These are phyloP conservation scores for Aphis gossypii DNA, from an alignment of 1,140 invertebrate genomes.

Conservation along the genomic window DNA sequence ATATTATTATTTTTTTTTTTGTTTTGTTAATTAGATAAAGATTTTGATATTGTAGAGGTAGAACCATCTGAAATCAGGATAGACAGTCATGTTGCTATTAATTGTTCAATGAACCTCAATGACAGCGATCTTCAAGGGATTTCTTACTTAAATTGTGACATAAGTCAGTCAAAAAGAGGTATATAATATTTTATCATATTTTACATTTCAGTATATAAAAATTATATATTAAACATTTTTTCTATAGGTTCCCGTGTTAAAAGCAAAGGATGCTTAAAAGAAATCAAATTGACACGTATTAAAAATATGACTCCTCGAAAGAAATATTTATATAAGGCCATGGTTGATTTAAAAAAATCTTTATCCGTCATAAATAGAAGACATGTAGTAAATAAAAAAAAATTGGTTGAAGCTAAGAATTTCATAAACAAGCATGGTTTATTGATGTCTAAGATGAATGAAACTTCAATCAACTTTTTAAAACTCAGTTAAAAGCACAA, in stretches of 20 bases:
- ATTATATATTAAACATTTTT: not conserved
- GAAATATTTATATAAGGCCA: not conserved
- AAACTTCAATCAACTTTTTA: not conserved
- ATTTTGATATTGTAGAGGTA: too few relatives aligned
- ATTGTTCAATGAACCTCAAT: not conserved
- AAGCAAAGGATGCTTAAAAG: not conserved
- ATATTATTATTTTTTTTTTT: too few relatives aligned
- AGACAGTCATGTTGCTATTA: not conserved
- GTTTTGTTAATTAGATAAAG: too few relatives aligned
- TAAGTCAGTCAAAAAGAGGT: not conserved
- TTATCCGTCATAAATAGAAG: not conserved
- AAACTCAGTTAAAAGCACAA: not conserved
- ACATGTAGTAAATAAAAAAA: not conserved
- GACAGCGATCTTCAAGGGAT: not conserved
- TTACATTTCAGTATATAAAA: not conserved
- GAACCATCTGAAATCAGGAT: too few relatives aligned
- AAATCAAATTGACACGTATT: not conserved
- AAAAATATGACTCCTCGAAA: not conserved
- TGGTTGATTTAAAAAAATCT: not conserved
- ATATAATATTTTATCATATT: not conserved
- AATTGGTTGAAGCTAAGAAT: not conserved
- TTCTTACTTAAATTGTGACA: not conserved
- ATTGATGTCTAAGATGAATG: not conserved
- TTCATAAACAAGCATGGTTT: not conserved
- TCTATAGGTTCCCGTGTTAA: not conserved